Evolutionary conservation across 1,140 invertebrate species (phyloP).

Genomic region (Penaeus vannamei): DNA sequence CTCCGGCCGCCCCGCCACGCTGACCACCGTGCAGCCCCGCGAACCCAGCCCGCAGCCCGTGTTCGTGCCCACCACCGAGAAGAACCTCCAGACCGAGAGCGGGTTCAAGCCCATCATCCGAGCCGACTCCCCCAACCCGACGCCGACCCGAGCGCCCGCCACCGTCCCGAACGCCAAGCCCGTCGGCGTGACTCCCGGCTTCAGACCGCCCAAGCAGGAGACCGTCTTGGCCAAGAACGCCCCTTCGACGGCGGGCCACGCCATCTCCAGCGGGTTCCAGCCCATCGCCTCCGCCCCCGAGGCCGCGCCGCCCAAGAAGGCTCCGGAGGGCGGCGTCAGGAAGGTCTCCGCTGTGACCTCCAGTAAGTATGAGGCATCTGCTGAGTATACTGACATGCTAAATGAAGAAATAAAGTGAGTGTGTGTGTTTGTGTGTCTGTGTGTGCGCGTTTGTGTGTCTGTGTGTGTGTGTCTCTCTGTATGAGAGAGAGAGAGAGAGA

Average conservation of each 20-base stretch:
- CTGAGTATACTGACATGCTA: background rate
- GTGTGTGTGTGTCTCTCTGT: no score
- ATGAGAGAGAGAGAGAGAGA: no score
- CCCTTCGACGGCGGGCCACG: background rate
- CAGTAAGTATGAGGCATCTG: background rate
- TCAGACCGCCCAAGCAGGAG: conserved; percentile 45
- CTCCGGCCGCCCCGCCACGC: background rate
- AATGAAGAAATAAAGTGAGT: background rate
- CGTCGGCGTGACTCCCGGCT: background rate
- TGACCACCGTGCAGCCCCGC: conserved; percentile 1
- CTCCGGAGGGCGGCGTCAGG: conserved; percentile 17
- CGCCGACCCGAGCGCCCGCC: background rate
- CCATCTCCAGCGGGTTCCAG: conserved; percentile 22
- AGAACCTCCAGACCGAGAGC: conserved; percentile 36
- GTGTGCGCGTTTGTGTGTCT: no score
- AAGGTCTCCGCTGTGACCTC: conserved; percentile 42
- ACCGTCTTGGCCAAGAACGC: background rate
- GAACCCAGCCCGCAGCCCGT: conserved; percentile 54
- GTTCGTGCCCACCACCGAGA: conserved; percentile 43
- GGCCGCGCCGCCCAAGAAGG: conserved; percentile 35
- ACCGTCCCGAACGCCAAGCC: background rate
- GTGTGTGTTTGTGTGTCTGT: no score
- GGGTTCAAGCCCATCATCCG: conserved; percentile 58
- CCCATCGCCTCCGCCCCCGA: conserved; percentile 21
- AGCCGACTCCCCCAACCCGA: conserved; percentile 26